phyloP scores from a whole-genome alignment of 1,140 invertebrate genomes.

The Bombus balteatus region DNA sequence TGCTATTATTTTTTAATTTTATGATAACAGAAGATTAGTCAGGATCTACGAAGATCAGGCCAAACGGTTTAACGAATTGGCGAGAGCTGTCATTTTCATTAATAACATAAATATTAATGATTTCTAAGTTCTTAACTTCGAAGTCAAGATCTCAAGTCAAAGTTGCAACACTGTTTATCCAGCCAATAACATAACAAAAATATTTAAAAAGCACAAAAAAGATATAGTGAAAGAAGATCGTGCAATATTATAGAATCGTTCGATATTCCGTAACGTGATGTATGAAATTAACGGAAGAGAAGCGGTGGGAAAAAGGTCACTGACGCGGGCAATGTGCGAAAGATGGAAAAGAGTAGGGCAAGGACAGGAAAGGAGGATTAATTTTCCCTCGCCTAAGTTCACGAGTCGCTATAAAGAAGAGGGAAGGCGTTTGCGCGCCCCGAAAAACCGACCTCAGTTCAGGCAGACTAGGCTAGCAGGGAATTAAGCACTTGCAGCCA shows the following conservation, averaged over 20 bases:
- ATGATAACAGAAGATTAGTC: too few species aligned
- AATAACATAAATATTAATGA: too few species aligned
- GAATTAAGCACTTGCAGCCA: conserved; percentile 24
- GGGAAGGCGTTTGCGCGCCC: not conserved
- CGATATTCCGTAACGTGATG: not conserved
- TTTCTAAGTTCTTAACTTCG: too few species aligned
- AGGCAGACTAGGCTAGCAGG: not conserved
- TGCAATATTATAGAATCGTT: not conserved
- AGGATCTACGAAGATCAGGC: too few species aligned
- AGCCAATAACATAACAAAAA: not conserved
- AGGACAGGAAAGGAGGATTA: conserved; percentile 30
- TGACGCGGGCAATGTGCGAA: not conserved
- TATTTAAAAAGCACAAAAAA: too few species aligned
- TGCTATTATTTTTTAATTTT: too few species aligned
- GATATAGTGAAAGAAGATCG: too few species aligned
- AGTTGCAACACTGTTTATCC: not conserved
- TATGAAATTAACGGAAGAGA: conserved; percentile 1
- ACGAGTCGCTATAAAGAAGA: conserved; percentile 41
- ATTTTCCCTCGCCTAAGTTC: conserved; percentile 39
- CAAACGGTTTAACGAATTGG: too few species aligned
- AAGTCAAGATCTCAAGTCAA: not conserved
- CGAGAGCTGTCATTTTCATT: too few species aligned
- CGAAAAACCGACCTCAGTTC: not conserved
- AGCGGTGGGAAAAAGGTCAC: not conserved
- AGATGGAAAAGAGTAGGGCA: not conserved